Conservation (phyloP, 2,113 vertebrate genomes). For the Planiliza haematocheilus region DNA sequence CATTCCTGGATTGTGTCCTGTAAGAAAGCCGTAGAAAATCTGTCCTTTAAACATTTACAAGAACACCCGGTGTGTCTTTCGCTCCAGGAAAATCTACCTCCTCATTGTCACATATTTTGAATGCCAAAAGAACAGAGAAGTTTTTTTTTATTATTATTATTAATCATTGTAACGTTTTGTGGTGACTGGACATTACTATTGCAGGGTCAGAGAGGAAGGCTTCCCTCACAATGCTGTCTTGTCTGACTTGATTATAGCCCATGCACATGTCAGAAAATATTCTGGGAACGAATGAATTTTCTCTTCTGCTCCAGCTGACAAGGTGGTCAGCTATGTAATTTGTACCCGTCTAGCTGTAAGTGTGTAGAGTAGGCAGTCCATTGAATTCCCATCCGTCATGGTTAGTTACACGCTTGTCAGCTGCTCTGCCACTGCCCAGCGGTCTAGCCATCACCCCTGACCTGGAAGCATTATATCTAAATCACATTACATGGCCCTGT, state of each 20-base stretch:
- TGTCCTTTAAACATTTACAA: too few relatives aligned
- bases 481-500: conserved; percentile 83
- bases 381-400: conserved; percentile 86
- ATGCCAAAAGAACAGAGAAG: neutral
- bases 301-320: conserved; percentile 43
- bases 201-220: conserved; percentile 32
- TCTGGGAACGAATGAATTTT: conserved; percentile 49
- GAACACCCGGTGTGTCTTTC: too few relatives aligned
- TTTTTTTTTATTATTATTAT: conserved; percentile 40
- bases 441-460: conserved; percentile 81
- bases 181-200: conserved; percentile 25
- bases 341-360: conserved; percentile 66
- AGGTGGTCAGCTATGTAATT: conserved; percentile 69
- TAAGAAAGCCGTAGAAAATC: neutral
- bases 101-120: neutral
- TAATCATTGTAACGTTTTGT: conserved; percentile 42
- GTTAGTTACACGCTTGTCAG: conserved; percentile 86
- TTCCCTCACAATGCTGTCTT: conserved; percentile 40
- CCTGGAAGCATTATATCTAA: conserved; percentile 85
- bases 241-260: conserved; percentile 58
- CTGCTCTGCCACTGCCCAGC: conserved; percentile 81
- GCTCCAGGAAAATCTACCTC: too few relatives aligned
- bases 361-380: conserved; percentile 79
- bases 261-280: conserved; percentile 49
- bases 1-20: too few relatives aligned